Conservation (phyloP, 92 coral and sea anemone genomes). For the Siderastrea siderea region DNA sequence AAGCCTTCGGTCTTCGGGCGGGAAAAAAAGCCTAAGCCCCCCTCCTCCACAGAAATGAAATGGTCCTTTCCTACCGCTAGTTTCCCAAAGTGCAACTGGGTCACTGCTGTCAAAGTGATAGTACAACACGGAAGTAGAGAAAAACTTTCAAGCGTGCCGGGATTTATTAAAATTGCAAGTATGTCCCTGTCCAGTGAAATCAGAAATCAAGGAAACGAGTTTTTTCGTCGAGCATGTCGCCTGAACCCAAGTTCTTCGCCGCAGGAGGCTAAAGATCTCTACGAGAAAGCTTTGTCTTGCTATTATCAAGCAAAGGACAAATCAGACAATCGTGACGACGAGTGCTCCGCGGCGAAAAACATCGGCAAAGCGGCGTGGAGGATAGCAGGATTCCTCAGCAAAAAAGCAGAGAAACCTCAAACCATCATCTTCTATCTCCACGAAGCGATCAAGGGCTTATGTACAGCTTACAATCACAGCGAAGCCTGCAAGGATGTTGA, state of each 20-base stretch:
- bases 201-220: constrained; percentile 53
- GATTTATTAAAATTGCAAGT: neutral
- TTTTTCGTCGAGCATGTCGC: constrained; percentile 33
- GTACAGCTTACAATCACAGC: constrained; percentile 67
- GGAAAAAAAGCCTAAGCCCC: neutral
- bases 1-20: neutral
- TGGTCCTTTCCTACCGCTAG: too few species aligned
- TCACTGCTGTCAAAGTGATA: neutral
- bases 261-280: constrained; percentile 11
- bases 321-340: constrained; percentile 51
- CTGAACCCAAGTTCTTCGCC: neutral
- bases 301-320: constrained; percentile 44
- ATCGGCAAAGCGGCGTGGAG: constrained; percentile 89
- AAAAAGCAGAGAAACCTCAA: constrained; percentile 44
- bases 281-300: constrained; percentile 32
- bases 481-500: constrained; percentile 56
- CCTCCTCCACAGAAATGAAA: too few species aligned
- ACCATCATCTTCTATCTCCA: constrained; percentile 72
- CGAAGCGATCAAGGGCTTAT: constrained; percentile 77
- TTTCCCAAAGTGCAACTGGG: neutral
- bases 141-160: neutral
- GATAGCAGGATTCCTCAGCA: constrained; percentile 58
- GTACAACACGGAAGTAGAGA: neutral
- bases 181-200: constrained; percentile 29
- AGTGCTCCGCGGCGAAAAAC: constrained; percentile 86